Conservation (phyloP, 23 tunicate species). For the Aplidium turbinatum region DNA sequence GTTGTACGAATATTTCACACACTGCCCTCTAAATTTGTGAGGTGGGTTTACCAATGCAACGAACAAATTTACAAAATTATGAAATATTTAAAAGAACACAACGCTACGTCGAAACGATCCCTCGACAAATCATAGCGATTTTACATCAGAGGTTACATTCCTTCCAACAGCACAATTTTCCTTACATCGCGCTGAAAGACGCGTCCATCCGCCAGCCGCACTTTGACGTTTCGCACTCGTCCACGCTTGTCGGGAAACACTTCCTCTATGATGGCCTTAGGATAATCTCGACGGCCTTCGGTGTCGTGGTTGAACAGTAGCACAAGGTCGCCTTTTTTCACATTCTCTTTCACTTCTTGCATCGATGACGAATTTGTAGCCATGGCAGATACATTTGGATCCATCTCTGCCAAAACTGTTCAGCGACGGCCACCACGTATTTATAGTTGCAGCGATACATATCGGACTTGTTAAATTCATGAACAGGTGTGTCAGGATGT, state of each 20-base stretch:
- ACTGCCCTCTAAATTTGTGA: too few species aligned
- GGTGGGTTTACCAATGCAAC: too few species aligned
- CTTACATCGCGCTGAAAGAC: not conserved
- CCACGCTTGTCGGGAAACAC: not conserved
- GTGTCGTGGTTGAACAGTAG: too few species aligned
- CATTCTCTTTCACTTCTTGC: not conserved
- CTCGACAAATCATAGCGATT: too few species aligned
- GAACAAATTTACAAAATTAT: too few species aligned
- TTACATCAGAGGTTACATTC: too few species aligned
- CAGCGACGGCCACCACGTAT: slow-evolving; percentile 17
- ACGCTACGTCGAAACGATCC: too few species aligned
- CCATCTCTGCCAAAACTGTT: slow-evolving; percentile 12
- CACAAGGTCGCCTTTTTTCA: slow-evolving; percentile 1
- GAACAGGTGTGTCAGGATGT: slow-evolving; percentile 9
- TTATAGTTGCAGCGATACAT: slow-evolving; percentile 8
- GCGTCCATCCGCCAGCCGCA: slow-evolving; percentile 8
- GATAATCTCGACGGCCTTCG: slow-evolving; percentile 17
- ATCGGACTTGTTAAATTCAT: slow-evolving; percentile 10
- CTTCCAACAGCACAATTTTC: slow-evolving; percentile 13
- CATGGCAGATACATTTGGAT: slow-evolving; percentile 10
- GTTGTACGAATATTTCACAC: too few species aligned
- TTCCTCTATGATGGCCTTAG: slow-evolving; percentile 1
- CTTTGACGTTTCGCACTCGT: slow-evolving; percentile 10
- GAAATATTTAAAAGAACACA: too few species aligned
- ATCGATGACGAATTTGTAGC: slow-evolving; percentile 24